Percentiles rank a stretch among this genome's conserved stretches.
phyloP scores from a whole-genome alignment of 2,113 vertebrate genomes.

The Silurus glanis region DNA sequence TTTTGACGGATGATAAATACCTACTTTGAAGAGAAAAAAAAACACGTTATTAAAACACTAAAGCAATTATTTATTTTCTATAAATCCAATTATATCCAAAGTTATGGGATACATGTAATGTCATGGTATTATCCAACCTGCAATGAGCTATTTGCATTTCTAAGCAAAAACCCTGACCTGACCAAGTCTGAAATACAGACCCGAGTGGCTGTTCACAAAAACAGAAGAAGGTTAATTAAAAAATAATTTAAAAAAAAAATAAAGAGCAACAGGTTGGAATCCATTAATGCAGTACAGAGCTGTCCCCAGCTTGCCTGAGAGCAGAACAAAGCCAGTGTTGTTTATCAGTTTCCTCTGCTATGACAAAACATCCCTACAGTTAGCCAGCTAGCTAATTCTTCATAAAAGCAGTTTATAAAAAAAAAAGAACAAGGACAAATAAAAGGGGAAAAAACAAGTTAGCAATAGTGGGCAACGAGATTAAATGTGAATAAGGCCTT shows the following conservation, averaged over 20 bases:
- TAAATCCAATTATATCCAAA: too few species aligned
- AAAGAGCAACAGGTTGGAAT: background rate
- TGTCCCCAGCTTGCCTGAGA: background rate
- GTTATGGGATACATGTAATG: too few species aligned
- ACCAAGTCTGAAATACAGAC: background rate
- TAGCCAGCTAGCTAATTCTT: background rate
- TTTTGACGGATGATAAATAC: too few species aligned
- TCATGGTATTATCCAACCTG: background rate
- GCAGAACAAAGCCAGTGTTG: slow-evolving; percentile 20
- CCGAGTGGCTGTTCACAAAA: background rate
- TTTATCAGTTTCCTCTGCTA: slow-evolving; percentile 1
- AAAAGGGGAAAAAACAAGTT: background rate
- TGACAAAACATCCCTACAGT: slow-evolving; percentile 9
- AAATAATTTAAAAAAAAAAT: background rate
- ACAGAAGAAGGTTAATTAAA: background rate
- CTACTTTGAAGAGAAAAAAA: too few species aligned
- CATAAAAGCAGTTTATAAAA: background rate
- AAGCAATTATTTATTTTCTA: too few species aligned
- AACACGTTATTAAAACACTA: too few species aligned
- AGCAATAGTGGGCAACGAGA: background rate
- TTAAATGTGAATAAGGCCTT: background rate
- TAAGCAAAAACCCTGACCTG: background rate
- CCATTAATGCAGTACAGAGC: background rate
- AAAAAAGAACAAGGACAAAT: too few species aligned
- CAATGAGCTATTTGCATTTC: background rate